Percentiles rank a stretch among this genome's conserved stretches.
These are phyloP conservation scores for Macropus fuliginosus DNA, from an alignment of 2,797 vertebrate genomes.

Conservation along the genomic window DNA sequence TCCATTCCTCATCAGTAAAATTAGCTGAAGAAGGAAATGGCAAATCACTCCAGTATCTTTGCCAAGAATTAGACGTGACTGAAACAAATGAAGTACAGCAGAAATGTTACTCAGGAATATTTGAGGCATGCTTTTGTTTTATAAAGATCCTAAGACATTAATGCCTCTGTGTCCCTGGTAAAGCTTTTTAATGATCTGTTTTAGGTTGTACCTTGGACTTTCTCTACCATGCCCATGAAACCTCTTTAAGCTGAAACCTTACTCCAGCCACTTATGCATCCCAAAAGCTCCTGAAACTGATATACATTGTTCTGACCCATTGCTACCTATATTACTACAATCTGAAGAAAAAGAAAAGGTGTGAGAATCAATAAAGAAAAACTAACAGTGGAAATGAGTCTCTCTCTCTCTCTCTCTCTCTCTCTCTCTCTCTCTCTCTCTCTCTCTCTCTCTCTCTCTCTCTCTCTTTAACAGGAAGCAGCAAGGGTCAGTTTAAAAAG, in stretches of 20 bases:
- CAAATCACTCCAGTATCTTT: too few species aligned
- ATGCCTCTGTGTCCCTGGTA: not conserved
- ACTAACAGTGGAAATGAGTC: not conserved
- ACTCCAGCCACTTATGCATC: not conserved
- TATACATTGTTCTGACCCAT: not conserved
- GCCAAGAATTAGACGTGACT: too few species aligned
- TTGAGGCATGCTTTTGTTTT: not conserved
- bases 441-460: too few species aligned
- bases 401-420: too few species aligned
- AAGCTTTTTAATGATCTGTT: not conserved
- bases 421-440: too few species aligned
- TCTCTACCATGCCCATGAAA: not conserved
- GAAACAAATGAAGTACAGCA: too few species aligned
- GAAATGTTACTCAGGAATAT: too few species aligned
- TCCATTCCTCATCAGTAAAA: too few species aligned
- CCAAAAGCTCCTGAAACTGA: not conserved
- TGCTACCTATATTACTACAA: too few species aligned
- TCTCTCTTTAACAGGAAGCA: not conserved
- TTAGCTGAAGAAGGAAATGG: too few species aligned
- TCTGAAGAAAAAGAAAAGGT: not conserved
- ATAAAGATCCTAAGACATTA: not conserved
- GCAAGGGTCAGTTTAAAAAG: not conserved
- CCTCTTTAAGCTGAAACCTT: not conserved
- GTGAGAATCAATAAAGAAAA: not conserved
- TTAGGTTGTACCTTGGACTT: not conserved